A percentile compares a stretch with the other conserved stretches of the same genome.
Evolutionary conservation across 2,113 vertebrate species (phyloP).

Genomic region (Hydropotes inermis): DNA sequence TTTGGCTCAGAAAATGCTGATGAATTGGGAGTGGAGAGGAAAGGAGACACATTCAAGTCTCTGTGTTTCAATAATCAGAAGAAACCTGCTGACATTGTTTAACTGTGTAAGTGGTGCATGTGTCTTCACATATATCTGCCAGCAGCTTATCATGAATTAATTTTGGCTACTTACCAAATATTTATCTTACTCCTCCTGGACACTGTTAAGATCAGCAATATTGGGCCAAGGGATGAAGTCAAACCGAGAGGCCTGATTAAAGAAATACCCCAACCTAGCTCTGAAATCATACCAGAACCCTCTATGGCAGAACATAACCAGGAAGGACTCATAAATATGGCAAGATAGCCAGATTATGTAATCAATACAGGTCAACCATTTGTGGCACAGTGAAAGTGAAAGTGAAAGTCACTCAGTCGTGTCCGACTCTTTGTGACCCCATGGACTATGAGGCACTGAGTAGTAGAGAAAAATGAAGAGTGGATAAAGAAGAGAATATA

Average conservation of each 20-base stretch:
- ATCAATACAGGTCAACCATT: not conserved
- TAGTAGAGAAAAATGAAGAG: not conserved
- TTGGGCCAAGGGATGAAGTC: not conserved
- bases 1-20: not conserved
- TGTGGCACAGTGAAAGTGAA: not conserved
- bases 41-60: not conserved
- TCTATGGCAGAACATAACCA: not conserved
- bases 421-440: not conserved
- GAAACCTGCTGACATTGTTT: not conserved
- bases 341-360: not conserved
- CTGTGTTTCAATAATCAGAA: not conserved
- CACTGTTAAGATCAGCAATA: not conserved
- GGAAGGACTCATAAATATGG: not conserved
- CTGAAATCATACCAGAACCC: not conserved
- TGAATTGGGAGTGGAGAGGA: not conserved
- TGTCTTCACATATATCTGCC: not conserved
- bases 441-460: not conserved
- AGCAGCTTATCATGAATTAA: not conserved
- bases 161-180: not conserved
- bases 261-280: not conserved
- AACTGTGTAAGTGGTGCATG: not conserved
- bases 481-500: not conserved
- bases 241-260: not conserved
- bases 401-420: not conserved
- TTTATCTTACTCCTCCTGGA: not conserved